Percentiles rank a stretch among this genome's conserved stretches.
Conservation (phyloP, 2,113 vertebrate species). For the Etheostoma spectabile region DNA sequence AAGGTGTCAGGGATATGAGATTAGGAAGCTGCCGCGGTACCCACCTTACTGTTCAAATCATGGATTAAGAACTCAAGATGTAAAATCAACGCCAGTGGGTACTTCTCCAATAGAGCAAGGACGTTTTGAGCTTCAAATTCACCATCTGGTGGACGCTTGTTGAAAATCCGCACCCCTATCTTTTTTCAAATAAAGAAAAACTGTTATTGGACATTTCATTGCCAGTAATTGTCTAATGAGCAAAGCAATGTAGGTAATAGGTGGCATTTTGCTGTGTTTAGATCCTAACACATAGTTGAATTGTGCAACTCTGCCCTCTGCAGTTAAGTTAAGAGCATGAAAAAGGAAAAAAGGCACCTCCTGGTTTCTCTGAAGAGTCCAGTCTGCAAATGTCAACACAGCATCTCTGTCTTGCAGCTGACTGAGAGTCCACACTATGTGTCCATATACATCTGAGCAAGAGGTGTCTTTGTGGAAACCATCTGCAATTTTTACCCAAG, state of each 20-base stretch:
- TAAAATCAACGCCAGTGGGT: constrained; percentile 60
- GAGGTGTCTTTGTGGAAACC: constrained; percentile 56
- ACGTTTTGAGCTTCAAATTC: constrained; percentile 59
- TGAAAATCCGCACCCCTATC: constrained; percentile 80
- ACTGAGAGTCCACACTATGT: constrained; percentile 73
- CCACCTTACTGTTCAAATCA: constrained; percentile 72
- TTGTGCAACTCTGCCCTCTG: constrained; percentile 74
- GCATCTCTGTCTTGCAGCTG: constrained; percentile 62
- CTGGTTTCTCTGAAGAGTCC: constrained; percentile 77
- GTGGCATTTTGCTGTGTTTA: not conserved
- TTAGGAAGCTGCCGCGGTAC: constrained; percentile 23
- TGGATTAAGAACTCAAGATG: constrained; percentile 80
- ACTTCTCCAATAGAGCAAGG: constrained; percentile 66
- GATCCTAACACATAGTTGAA: not conserved
- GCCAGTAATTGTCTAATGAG: constrained; percentile 14
- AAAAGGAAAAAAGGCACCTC: constrained; percentile 58
- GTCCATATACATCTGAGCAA: constrained; percentile 65
- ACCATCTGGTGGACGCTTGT: constrained; percentile 50
- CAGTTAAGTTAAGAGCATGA: constrained; percentile 32
- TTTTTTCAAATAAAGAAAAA: constrained; percentile 51
- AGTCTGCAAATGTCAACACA: constrained; percentile 77
- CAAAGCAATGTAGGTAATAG: constrained; percentile 2
- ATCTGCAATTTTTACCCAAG: constrained; percentile 77
- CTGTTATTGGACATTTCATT: constrained; percentile 13
- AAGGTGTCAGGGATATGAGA: constrained; percentile 20